These are phyloP conservation scores for Labeo catla DNA, from an alignment of 2,113 vertebrate species.

Conservation along the genomic window DNA sequence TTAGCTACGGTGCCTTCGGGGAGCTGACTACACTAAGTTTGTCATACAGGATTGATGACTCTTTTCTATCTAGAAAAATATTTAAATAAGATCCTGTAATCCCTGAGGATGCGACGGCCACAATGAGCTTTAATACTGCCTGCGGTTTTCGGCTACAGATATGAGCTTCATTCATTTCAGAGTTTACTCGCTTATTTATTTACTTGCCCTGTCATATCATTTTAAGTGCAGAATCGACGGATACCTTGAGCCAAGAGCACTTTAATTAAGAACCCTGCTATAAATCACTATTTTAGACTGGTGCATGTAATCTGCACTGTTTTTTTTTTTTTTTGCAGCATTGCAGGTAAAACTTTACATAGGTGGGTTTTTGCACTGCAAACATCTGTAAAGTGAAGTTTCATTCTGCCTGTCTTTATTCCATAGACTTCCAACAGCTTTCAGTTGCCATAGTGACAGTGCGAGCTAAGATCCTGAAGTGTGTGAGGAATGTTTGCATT, in stretches of 20 bases:
- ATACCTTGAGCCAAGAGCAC: constrained; percentile 27
- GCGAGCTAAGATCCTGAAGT: constrained; percentile 25
- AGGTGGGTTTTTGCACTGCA: not conserved
- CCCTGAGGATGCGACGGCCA: constrained; percentile 64
- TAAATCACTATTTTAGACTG: constrained; percentile 26
- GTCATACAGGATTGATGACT: constrained; percentile 72
- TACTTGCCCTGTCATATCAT: constrained; percentile 14
- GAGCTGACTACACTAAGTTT: constrained; percentile 73
- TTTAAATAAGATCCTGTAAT: constrained; percentile 72
- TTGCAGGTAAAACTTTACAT: constrained; percentile 4
- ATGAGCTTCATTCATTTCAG: constrained; percentile 65
- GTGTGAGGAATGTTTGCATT: constrained; percentile 14
- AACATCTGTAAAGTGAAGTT: constrained; percentile 34
- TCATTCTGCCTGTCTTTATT: not conserved
- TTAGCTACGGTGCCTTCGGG: constrained; percentile 69
- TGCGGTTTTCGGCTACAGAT: constrained; percentile 64
- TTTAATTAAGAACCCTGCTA: constrained; percentile 35
- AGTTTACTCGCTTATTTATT: constrained; percentile 56
- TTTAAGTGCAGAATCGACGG: not conserved
- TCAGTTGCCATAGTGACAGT: constrained; percentile 60
- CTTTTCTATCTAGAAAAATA: constrained; percentile 68
- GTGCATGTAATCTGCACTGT: not conserved
- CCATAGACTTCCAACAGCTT: constrained; percentile 46
- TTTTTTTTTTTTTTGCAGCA: not conserved
- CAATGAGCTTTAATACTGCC: constrained; percentile 64